These are phyloP conservation scores for Drosophila arawakana DNA, from an alignment of 1,140 invertebrate genomes.

Conservation along the genomic window DNA sequence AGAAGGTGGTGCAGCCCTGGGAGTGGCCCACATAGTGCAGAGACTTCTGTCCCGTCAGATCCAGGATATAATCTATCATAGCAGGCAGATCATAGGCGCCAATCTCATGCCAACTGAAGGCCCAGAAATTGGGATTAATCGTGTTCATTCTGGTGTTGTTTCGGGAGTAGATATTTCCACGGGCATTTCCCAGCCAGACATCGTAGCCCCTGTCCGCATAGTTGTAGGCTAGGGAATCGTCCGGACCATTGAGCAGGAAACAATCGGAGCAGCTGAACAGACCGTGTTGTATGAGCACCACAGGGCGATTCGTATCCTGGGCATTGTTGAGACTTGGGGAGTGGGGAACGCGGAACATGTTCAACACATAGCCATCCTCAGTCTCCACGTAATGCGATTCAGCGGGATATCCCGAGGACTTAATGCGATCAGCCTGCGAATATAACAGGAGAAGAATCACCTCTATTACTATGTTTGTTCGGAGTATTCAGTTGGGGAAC, in stretches of 20 bases:
- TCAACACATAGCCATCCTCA: slow-evolving; percentile 89
- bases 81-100: slow-evolving; percentile 19
- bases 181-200: slow-evolving; percentile 23
- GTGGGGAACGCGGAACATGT: slow-evolving; percentile 87
- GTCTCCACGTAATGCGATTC: slow-evolving; percentile 88
- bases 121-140: slow-evolving; percentile 2
- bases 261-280: slow-evolving; percentile 74
- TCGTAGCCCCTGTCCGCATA: slow-evolving; percentile 6
- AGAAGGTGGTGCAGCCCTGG: slow-evolving; percentile 20
- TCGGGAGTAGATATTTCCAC: slow-evolving; percentile 22
- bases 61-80: slow-evolving; percentile 14
- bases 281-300: slow-evolving; percentile 88
- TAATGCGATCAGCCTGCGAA: slow-evolving; percentile 69
- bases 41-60: background rate
- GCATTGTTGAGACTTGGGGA: slow-evolving; percentile 49
- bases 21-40: slow-evolving; percentile 37
- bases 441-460: background rate
- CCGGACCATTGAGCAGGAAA: background rate
- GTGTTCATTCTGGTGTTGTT: background rate
- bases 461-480: too few species aligned
- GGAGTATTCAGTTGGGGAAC: background rate
- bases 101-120: slow-evolving; percentile 33
- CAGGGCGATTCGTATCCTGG: slow-evolving; percentile 29
- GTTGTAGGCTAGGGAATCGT: too few species aligned
- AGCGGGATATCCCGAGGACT: slow-evolving; percentile 87